Percentiles rank a stretch among this genome's conserved stretches.
These are phyloP conservation scores for Venturia canescens DNA, from an alignment of 1,140 invertebrate genomes.

Conservation along the genomic window DNA sequence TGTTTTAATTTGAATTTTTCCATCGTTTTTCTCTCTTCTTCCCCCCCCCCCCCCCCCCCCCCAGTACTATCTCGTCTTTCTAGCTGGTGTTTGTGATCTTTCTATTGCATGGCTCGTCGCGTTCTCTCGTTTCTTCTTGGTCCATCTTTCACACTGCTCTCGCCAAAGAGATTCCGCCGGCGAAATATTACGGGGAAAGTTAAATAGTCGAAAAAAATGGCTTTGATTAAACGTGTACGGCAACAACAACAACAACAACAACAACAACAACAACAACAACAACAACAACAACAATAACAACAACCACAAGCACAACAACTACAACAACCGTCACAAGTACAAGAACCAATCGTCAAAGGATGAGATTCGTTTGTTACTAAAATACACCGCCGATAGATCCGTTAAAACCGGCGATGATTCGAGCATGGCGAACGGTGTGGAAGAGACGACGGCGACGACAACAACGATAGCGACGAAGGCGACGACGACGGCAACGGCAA, in stretches of 20 bases:
- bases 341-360: constrained; percentile 49
- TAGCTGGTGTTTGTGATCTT: too few relatives aligned
- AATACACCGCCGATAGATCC: constrained; percentile 74
- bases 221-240: constrained; percentile 42
- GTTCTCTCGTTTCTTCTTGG: too few relatives aligned
- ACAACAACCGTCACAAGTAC: background rate
- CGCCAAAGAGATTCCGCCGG: too few relatives aligned
- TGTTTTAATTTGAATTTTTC: constrained; percentile 28
- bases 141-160: too few relatives aligned
- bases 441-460: constrained; percentile 68
- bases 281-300: background rate
- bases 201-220: constrained; percentile 18
- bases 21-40: background rate
- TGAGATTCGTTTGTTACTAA: constrained; percentile 67
- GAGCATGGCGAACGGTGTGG: constrained; percentile 75
- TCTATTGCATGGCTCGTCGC: too few relatives aligned
- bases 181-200: too few relatives aligned
- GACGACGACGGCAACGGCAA: constrained; percentile 59
- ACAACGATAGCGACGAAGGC: constrained; percentile 57
- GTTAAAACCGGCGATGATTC: constrained; percentile 77
- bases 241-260: constrained; percentile 34
- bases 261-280: constrained; percentile 29
- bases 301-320: background rate
- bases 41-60: too few relatives aligned
- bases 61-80: too few relatives aligned